These are phyloP conservation scores for Chaenodraco wilsoni DNA, from an alignment of 2,797 vertebrate genomes.

Conservation along the genomic window DNA sequence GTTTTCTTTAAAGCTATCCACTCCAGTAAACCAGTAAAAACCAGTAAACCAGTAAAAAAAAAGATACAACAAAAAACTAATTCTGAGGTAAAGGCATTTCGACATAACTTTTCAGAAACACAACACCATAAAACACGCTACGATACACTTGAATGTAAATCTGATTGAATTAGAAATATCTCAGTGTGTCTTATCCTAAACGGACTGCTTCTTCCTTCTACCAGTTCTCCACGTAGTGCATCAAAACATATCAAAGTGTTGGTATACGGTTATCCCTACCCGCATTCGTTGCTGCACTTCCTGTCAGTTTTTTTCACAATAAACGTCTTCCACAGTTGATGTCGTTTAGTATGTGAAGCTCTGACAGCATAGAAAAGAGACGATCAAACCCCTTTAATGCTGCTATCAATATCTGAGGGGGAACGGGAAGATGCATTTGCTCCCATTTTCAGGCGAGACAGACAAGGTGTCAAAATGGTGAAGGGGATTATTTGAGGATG, in stretches of 20 bases:
- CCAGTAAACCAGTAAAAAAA: conserved; percentile 8
- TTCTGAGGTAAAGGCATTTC: neutral
- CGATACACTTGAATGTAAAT: neutral
- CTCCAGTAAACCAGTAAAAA: too few species aligned
- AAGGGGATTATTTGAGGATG: conserved; percentile 4
- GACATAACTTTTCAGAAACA: neutral
- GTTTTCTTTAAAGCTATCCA: conserved; percentile 5
- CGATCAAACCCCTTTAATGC: neutral
- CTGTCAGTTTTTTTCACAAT: neutral
- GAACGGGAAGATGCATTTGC: neutral
- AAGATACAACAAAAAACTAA: conserved; percentile 5
- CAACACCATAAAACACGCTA: neutral
- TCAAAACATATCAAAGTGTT: neutral
- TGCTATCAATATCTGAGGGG: neutral
- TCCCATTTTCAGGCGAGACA: neutral
- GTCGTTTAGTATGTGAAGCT: neutral
- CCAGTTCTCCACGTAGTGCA: neutral
- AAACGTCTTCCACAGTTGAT: neutral
- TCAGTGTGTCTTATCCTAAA: neutral
- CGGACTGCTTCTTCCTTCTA: neutral
- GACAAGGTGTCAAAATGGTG: neutral
- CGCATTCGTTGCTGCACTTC: neutral
- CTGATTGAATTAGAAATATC: neutral
- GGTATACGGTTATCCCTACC: neutral
- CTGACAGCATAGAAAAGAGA: too few species aligned